These are phyloP conservation scores for Danaus plexippus DNA, from an alignment of 1,140 invertebrate genomes.

Conservation along the genomic window DNA sequence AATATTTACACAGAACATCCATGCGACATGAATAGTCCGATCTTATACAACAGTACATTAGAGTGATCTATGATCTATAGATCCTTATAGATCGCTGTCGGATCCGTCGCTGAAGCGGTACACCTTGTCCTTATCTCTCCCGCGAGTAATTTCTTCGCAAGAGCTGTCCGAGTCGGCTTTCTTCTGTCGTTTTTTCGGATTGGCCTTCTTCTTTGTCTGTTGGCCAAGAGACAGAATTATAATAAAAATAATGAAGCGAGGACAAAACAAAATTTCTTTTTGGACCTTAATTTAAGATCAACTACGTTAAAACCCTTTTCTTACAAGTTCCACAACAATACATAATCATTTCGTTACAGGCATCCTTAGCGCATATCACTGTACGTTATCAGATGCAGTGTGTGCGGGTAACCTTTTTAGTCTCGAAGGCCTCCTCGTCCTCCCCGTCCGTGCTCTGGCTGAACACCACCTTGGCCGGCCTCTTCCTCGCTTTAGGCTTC, in stretches of 20 bases:
- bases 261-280: too few species aligned
- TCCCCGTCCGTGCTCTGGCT: conserved; percentile 60
- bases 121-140: conserved; percentile 30
- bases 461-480: conserved; percentile 42
- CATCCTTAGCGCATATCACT: too few species aligned
- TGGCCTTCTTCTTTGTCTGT: conserved; percentile 50
- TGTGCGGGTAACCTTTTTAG: conserved; percentile 50
- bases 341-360: too few species aligned
- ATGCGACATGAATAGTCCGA: too few species aligned
- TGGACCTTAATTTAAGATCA: too few species aligned
- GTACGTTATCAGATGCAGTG: background rate
- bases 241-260: too few species aligned
- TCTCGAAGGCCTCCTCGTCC: conserved; percentile 64
- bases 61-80: background rate
- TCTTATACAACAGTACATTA: too few species aligned
- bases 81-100: conserved; percentile 30
- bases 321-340: too few species aligned
- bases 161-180: conserved; percentile 30
- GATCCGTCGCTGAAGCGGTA: conserved; percentile 52
- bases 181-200: conserved; percentile 62
- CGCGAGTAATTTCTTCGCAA: conserved; percentile 11
- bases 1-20: too few species aligned
- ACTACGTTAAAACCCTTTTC: too few species aligned
- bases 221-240: conserved; percentile 4
- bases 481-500: conserved; percentile 49